Percentiles rank a stretch among this genome's conserved stretches.
phyloP scores from a whole-genome alignment of 1,140 invertebrate species.

The Periplaneta americana region DNA sequence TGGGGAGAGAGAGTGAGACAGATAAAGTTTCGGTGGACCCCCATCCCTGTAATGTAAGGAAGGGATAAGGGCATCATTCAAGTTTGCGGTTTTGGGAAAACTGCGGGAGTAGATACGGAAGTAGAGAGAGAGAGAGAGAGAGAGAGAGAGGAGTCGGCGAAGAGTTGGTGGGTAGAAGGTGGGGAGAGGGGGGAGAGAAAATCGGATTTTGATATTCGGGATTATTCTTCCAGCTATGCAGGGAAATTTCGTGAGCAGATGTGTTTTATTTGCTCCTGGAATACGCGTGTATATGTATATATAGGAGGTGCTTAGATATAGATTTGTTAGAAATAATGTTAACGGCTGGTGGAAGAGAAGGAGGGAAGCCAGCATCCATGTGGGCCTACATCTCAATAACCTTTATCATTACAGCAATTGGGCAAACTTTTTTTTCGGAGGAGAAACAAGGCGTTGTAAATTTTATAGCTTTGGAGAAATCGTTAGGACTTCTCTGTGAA shows the following conservation, averaged over 20 bases:
- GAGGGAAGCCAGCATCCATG: background rate
- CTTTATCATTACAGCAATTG: background rate
- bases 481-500: too few relatives aligned
- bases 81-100: background rate
- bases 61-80: background rate
- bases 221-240: background rate
- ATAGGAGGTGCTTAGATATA: background rate
- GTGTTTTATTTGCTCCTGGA: background rate
- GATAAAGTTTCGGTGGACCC: background rate
- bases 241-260: background rate
- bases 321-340: background rate
- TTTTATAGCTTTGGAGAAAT: too few relatives aligned
- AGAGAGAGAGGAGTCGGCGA: background rate
- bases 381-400: background rate
- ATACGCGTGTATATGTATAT: background rate
- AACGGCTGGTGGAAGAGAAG: background rate
- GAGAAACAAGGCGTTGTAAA: too few relatives aligned
- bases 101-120: background rate
- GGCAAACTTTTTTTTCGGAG: too few relatives aligned
- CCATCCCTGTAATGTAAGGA: background rate
- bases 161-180: background rate
- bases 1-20: background rate
- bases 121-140: background rate
- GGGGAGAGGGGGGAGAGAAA: background rate
- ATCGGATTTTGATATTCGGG: background rate